These are phyloP conservation scores for Actinia tenebrosa DNA, from an alignment of 64 coral and sea anemone species.

Conservation along the genomic window DNA sequence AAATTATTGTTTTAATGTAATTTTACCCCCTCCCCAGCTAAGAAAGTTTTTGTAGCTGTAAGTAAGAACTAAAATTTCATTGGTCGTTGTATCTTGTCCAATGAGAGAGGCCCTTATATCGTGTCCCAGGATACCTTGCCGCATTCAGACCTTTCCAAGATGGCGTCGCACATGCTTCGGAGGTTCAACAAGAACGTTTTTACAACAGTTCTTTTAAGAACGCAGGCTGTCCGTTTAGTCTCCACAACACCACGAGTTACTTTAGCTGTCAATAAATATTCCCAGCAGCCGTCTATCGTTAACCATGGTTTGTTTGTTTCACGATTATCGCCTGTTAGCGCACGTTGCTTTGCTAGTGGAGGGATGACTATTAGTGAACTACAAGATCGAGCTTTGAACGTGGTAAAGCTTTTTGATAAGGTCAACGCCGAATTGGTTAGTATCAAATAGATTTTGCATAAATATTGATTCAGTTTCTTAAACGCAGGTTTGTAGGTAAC, in stretches of 20 bases:
- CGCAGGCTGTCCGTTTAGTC: slow-evolving; percentile 54
- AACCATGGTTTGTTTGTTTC: slow-evolving; percentile 7
- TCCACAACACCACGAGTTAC: slow-evolving; percentile 63
- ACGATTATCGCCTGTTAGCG: slow-evolving; percentile 24
- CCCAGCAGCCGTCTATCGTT: slow-evolving; percentile 58
- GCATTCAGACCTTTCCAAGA: slow-evolving; percentile 42
- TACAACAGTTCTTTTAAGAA: slow-evolving; percentile 37
- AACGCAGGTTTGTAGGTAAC: background rate
- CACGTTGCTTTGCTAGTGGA: slow-evolving; percentile 54
- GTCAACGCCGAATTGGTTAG: slow-evolving; percentile 89
- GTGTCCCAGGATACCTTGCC: slow-evolving; percentile 29
- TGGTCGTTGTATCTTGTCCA: background rate
- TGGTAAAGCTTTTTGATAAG: slow-evolving; percentile 98
- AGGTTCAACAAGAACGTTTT: slow-evolving; percentile 34
- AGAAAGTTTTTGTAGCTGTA: background rate
- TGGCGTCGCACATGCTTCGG: slow-evolving; percentile 90
- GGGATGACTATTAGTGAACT: slow-evolving; percentile 69
- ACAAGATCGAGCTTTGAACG: slow-evolving; percentile 77
- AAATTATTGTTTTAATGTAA: background rate
- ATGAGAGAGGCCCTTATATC: background rate
- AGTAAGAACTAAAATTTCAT: background rate
- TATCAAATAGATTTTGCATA: background rate
- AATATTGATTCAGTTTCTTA: background rate
- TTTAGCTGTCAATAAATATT: slow-evolving; percentile 55
- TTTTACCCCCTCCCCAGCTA: background rate